Conservation (phyloP, 2,888 invertebrate genomes). For the Catonia carolina region DNA sequence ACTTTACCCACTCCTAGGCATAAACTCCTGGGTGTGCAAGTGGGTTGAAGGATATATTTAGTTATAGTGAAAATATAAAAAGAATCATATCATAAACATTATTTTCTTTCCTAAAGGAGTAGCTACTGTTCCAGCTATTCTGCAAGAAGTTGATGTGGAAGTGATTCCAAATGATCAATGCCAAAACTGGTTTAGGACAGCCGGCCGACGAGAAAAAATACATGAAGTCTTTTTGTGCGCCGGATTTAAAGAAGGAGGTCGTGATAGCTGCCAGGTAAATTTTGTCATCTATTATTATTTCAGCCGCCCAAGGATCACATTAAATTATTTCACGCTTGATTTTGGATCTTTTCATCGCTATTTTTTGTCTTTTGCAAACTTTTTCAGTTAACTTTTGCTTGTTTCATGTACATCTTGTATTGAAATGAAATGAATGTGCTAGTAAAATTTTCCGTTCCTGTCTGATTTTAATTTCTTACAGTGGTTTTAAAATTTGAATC, state of each 20-base stretch:
- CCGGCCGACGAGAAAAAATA: conserved; percentile 83
- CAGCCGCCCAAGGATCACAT: neutral
- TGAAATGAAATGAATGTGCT: neutral
- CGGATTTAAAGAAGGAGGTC: conserved; percentile 79
- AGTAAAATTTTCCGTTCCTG: too few species aligned
- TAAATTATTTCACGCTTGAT: neutral
- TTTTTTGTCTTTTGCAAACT: neutral
- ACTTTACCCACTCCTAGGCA: too few species aligned
- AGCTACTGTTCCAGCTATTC: conserved; percentile 71
- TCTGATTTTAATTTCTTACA: too few species aligned
- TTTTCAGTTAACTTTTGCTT: neutral
- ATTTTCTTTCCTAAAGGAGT: conserved; percentile 38
- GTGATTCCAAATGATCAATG: conserved; percentile 84
- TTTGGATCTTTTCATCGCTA: neutral
- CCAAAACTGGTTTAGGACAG: conserved; percentile 87
- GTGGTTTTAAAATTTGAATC: too few species aligned
- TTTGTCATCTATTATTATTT: neutral
- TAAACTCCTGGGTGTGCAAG: too few species aligned
- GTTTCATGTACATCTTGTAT: too few species aligned
- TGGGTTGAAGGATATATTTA: too few species aligned
- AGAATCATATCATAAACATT: too few species aligned
- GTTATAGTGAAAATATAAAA: too few species aligned
- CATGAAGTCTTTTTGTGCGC: conserved; percentile 90
- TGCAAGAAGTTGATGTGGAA: conserved; percentile 52
- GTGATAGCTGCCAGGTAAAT: conserved; percentile 53